Conservation (phyloP, 2,888 invertebrate genomes). For the Andrena bucephala region DNA sequence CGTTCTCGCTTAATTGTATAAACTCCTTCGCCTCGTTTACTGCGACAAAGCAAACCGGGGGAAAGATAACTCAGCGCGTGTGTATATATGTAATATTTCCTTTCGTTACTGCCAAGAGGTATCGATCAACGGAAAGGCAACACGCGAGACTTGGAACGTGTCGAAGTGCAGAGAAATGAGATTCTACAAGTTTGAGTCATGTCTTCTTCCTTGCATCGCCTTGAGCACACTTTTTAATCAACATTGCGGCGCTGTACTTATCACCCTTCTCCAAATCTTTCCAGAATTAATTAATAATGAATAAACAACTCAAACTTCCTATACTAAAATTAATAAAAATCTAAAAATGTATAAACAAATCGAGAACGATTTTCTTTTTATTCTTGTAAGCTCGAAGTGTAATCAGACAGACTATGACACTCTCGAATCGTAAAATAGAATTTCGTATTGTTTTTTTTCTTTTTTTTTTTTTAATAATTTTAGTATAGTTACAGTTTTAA, state of each 20-base stretch:
- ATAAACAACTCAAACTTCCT: slow-evolving; percentile 31
- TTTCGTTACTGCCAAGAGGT: slow-evolving; percentile 72
- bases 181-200: slow-evolving; percentile 14
- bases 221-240: background rate
- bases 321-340: slow-evolving; percentile 30
- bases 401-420: slow-evolving; percentile 51
- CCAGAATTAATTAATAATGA: slow-evolving; percentile 16
- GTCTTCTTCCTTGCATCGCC: background rate
- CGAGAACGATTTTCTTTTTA: slow-evolving; percentile 15
- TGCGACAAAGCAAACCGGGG: slow-evolving; percentile 9
- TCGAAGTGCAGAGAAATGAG: slow-evolving; percentile 19
- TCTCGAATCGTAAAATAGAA: slow-evolving; percentile 42
- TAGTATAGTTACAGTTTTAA: slow-evolving; percentile 50
- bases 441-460: slow-evolving; percentile 33
- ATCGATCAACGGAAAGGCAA: slow-evolving; percentile 54
- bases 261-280: background rate
- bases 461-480: slow-evolving; percentile 37
- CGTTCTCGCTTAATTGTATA: slow-evolving; percentile 20
- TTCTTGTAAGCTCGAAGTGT: slow-evolving; percentile 22
- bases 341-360: slow-evolving; percentile 18
- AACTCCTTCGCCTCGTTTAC: slow-evolving; percentile 1
- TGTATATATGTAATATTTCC: slow-evolving; percentile 28
- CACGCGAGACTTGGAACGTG: slow-evolving; percentile 25
- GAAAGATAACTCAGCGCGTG: slow-evolving; percentile 34
- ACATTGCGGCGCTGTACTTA: slow-evolving; percentile 7